A percentile compares a stretch with the other conserved stretches of the same genome.
phyloP scores from a whole-genome alignment of 1,140 invertebrate genomes.

The Sycobia sp. region DNA sequence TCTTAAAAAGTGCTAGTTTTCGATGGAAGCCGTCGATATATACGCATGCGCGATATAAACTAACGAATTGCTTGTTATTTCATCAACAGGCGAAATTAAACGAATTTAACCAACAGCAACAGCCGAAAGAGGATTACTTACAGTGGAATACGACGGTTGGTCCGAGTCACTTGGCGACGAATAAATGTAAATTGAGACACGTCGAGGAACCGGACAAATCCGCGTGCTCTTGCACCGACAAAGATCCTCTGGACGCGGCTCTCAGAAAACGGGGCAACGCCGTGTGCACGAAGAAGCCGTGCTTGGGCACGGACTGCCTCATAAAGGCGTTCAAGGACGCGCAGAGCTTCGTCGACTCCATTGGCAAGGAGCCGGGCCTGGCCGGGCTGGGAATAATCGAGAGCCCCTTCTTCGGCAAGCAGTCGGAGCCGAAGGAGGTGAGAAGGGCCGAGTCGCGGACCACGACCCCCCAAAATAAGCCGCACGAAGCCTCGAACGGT shows the following conservation, averaged over 20 bases:
- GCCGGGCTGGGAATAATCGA: conserved; percentile 49
- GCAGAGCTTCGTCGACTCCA: conserved; percentile 50
- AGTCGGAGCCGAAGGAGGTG: background rate
- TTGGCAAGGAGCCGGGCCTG: conserved; percentile 47
- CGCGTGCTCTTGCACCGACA: conserved; percentile 36
- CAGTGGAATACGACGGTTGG: no score
- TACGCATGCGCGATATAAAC: background rate
- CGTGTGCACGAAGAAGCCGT: conserved; percentile 39
- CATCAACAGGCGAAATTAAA: no score
- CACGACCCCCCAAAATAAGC: background rate
- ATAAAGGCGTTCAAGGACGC: conserved; percentile 47
- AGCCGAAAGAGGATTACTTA: no score
- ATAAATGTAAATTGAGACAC: conserved; percentile 15
- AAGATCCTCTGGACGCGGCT: conserved; percentile 19
- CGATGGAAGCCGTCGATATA: no score
- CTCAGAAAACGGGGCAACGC: conserved; percentile 19
- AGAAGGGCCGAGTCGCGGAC: conserved; percentile 13
- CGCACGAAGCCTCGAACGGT: background rate
- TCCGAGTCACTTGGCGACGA: no score
- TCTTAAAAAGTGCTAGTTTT: no score
- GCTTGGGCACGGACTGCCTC: conserved; percentile 44
- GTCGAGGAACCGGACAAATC: background rate
- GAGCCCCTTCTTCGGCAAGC: conserved; percentile 47
- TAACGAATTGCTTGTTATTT: no score
- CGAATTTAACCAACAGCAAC: no score